These are phyloP conservation scores for Pseudomyrmex cubaensis DNA, from an alignment of 1,140 invertebrate species.

Conservation along the genomic window DNA sequence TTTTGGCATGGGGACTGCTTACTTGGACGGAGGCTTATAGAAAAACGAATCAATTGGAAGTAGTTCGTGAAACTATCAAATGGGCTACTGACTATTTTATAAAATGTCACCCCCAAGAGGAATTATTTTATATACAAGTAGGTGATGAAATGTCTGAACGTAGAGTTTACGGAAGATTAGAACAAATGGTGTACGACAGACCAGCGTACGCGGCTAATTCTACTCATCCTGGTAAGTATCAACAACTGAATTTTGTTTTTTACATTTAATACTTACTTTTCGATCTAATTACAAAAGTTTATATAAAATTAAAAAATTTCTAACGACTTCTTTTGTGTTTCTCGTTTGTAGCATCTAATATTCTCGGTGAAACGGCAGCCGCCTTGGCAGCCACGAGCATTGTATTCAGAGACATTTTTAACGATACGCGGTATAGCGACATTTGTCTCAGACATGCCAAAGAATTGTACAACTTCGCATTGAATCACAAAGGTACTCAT, in stretches of 20 bases:
- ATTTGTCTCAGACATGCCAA: too few relatives aligned
- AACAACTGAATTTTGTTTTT: too few relatives aligned
- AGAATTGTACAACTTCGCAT: too few relatives aligned
- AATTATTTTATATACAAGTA: constrained; percentile 86
- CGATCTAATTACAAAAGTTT: too few relatives aligned
- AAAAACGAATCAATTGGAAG: constrained; percentile 81
- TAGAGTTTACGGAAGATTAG: constrained; percentile 87
- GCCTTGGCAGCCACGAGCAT: constrained; percentile 87
- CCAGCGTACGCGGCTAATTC: constrained; percentile 87
- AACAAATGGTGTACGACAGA: constrained; percentile 87
- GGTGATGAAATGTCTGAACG: constrained; percentile 87
- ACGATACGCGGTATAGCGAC: constrained; percentile 70
- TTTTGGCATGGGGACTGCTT: constrained; percentile 87
- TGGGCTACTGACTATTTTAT: constrained; percentile 89
- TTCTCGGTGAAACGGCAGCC: constrained; percentile 88
- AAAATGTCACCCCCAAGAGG: constrained; percentile 86
- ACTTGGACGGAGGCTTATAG: constrained; percentile 86
- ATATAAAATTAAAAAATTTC: too few relatives aligned
- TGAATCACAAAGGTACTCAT: too few relatives aligned
- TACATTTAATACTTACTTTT: too few relatives aligned
- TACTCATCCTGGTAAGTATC: constrained; percentile 83
- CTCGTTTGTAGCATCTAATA: constrained; percentile 85
- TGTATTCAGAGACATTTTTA: constrained; percentile 81
- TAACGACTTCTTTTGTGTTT: too few relatives aligned
- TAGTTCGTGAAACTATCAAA: constrained; percentile 85